These are phyloP conservation scores for Anarrhichthys ocellatus DNA, from an alignment of 2,113 vertebrate genomes.

Conservation along the genomic window DNA sequence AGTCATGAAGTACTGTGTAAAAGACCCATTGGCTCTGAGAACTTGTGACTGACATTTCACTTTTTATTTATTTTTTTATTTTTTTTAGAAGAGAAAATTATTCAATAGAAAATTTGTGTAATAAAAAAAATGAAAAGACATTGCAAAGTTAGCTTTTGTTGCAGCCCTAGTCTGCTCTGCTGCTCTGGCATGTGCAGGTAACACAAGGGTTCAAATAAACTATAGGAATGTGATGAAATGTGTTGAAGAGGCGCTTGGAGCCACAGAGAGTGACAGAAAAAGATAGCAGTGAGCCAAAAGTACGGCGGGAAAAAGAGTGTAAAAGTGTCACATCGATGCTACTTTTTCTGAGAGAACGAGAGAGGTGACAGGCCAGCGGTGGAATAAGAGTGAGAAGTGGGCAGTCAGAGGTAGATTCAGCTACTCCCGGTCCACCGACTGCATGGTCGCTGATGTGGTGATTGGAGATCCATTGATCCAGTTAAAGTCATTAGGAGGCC, in stretches of 20 bases:
- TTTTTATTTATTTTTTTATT: not conserved
- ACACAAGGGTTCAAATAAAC: not conserved
- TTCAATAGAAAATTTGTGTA: not conserved
- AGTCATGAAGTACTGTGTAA: not conserved
- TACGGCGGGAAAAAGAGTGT: rapidly evolving
- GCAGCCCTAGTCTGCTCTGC: not conserved
- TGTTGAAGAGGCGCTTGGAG: conserved; percentile 12
- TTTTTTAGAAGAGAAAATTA: not conserved
- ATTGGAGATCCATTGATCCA: conserved; percentile 70
- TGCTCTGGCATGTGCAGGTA: not conserved
- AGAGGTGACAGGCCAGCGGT: conserved; percentile 18
- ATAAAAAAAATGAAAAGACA: not conserved
- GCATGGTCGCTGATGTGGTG: conserved; percentile 20
- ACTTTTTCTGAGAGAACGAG: not conserved
- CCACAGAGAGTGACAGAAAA: conserved; percentile 17
- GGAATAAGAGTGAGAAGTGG: conserved; percentile 13
- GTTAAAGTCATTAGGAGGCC: conserved; percentile 68
- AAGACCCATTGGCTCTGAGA: not conserved
- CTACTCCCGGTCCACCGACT: not conserved
- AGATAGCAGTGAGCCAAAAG: not conserved
- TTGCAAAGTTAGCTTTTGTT: not conserved
- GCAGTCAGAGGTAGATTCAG: conserved; percentile 1
- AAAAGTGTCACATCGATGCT: not conserved
- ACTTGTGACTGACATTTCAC: not conserved
- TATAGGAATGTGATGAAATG: conserved; percentile 9